These are phyloP conservation scores for Labia minor DNA, from an alignment of 2,888 invertebrate genomes.

Conservation along the genomic window DNA sequence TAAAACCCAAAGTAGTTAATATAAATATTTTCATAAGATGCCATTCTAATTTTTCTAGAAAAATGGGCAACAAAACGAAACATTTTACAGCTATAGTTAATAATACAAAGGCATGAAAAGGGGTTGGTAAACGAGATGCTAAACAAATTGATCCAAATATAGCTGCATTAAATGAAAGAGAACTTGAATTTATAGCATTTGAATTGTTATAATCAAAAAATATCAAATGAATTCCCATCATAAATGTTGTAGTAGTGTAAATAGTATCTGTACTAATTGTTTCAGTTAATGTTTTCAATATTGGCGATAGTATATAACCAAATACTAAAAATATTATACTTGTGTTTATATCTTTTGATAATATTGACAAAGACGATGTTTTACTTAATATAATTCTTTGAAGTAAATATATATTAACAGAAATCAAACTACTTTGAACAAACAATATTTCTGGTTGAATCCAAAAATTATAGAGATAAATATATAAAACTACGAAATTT, in stretches of 20 bases:
- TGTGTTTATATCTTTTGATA: slow-evolving; percentile 58
- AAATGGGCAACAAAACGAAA: slow-evolving; percentile 79
- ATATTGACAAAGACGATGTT: slow-evolving; percentile 24
- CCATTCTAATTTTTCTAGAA: slow-evolving; percentile 52
- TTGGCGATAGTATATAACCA: slow-evolving; percentile 81
- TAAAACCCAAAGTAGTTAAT: slow-evolving; percentile 41
- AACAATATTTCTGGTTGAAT: slow-evolving; percentile 54
- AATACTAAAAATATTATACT: slow-evolving; percentile 71
- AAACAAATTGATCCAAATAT: slow-evolving; percentile 92
- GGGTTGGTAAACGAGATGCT: slow-evolving; percentile 77
- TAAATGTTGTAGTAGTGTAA: slow-evolving; percentile 79
- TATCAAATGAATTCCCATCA: slow-evolving; percentile 77
- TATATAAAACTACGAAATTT: slow-evolving; percentile 59
- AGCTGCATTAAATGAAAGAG: slow-evolving; percentile 86
- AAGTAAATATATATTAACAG: slow-evolving; percentile 50
- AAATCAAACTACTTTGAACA: slow-evolving; percentile 43
- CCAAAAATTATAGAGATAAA: slow-evolving; percentile 59
- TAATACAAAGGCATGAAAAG: slow-evolving; percentile 78
- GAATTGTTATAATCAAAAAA: slow-evolving; percentile 87
- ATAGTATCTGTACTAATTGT: slow-evolving; percentile 97
- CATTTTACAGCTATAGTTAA: slow-evolving; percentile 79
- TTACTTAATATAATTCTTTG: slow-evolving; percentile 34
- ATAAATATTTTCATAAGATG: slow-evolving; percentile 45
- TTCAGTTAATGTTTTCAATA: slow-evolving; percentile 87
- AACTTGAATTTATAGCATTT: slow-evolving; percentile 79